Evolutionary conservation across 1,140 invertebrate genomes (phyloP).

Genomic region (Lineus longissimus): DNA sequence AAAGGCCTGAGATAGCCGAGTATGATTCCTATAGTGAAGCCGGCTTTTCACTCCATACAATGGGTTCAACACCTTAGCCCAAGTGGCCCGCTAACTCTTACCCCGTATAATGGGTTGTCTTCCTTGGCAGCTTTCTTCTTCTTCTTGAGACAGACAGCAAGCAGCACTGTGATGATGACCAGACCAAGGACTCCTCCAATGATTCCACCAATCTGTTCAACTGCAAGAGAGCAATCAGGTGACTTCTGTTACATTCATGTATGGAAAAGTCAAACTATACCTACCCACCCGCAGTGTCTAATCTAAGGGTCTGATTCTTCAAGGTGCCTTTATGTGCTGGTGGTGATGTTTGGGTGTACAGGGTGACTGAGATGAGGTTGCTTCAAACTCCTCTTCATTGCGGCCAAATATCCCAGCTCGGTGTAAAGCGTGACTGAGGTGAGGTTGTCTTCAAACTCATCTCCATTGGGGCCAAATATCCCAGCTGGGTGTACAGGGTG

Average conservation of each 20-base stretch:
- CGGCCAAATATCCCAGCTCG: too few species aligned
- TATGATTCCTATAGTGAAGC: background rate
- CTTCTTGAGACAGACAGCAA: background rate
- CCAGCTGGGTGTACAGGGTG: too few species aligned
- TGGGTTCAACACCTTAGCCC: too few species aligned
- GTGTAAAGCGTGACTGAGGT: too few species aligned
- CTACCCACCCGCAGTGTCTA: background rate
- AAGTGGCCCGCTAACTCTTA: background rate
- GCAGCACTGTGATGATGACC: background rate
- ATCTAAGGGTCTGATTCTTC: background rate
- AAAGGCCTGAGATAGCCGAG: background rate
- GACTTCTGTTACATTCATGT: background rate
- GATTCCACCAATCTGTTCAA: background rate
- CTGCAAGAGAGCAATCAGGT: background rate
- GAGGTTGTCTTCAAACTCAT: too few species aligned
- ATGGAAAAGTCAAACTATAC: background rate
- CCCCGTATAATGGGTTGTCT: conserved; percentile 1
- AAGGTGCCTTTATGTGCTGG: background rate
- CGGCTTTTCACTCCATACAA: background rate
- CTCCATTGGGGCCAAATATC: too few species aligned
- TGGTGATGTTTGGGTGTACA: background rate
- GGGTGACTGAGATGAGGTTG: background rate
- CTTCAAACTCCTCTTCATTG: too few species aligned
- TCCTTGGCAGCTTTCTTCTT: background rate
- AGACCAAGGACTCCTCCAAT: background rate